Evolutionary conservation across 1,140 invertebrate species (phyloP).

Genomic region (Cotesia chilonis): DNA sequence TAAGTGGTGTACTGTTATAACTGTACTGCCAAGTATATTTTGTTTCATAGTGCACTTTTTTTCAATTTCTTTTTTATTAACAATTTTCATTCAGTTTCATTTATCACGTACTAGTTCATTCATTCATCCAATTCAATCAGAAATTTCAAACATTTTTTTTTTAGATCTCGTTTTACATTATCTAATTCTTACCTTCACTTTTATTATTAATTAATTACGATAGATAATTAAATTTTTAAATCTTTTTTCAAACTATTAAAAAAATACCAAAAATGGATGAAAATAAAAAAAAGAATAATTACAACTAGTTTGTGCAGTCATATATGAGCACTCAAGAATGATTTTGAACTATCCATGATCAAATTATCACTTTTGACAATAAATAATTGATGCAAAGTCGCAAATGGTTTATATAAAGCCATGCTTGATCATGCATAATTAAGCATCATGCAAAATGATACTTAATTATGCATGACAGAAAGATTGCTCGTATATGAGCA

Average conservation of each 20-base stretch:
- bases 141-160: not conserved
- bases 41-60: constrained; percentile 20
- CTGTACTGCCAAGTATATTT: constrained; percentile 70
- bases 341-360: no score
- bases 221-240: not conserved
- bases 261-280: no score
- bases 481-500: no score
- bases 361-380: no score
- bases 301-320: no score
- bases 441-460: no score
- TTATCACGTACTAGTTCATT: not conserved
- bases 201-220: not conserved
- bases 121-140: not conserved
- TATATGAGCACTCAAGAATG: no score
- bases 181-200: constrained; percentile 9
- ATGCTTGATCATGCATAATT: no score
- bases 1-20: constrained; percentile 81
- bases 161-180: not conserved
- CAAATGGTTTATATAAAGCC: no score
- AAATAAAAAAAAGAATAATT: no score
- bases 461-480: no score
- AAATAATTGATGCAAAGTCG: not conserved
- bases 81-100: not conserved
- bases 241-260: no score
- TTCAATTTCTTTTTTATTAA: constrained; percentile 20